phyloP scores from a whole-genome alignment of 2,888 invertebrate genomes.

The Cataglyphis cursor region DNA sequence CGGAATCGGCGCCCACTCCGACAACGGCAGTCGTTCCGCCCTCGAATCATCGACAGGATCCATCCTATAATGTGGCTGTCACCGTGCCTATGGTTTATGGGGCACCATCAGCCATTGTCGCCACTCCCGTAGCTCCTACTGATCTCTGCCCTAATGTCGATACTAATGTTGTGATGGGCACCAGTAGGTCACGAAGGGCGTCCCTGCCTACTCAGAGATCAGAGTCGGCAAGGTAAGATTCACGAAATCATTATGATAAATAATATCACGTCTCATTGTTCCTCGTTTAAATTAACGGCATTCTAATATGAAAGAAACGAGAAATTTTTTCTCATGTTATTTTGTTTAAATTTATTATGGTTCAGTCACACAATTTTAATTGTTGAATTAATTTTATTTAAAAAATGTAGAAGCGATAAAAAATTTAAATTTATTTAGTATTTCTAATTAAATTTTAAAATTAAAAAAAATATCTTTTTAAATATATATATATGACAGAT shows the following conservation, averaged over 20 bases:
- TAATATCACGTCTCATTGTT: conserved; percentile 21
- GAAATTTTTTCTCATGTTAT: neutral
- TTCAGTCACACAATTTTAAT: neutral
- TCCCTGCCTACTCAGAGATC: conserved; percentile 93
- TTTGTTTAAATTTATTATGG: neutral
- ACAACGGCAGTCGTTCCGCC: conserved; percentile 86
- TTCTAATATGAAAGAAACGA: neutral
- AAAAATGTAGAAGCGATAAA: neutral
- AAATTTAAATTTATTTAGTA: neutral
- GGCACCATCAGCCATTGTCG: conserved; percentile 78
- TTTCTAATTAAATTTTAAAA: neutral
- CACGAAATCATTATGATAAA: neutral
- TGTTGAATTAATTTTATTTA: neutral
- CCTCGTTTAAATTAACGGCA: conserved; percentile 5
- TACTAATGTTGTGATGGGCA: conserved; percentile 86
- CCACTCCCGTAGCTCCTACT: conserved; percentile 87
- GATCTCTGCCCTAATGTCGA: conserved; percentile 89
- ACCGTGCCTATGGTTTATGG: conserved; percentile 83
- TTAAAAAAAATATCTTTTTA: neutral
- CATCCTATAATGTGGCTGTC: conserved; percentile 74
- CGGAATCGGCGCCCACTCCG: conserved; percentile 79
- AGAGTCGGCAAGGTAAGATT: conserved; percentile 90
- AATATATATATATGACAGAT: neutral
- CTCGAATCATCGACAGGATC: conserved; percentile 81
- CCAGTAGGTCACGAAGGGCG: conserved; percentile 91